Evolutionary conservation across 2,888 invertebrate genomes (phyloP), one percentile per base, ranked within the genome.

Genomic region (Cryptosula pallasiana): DNA sequence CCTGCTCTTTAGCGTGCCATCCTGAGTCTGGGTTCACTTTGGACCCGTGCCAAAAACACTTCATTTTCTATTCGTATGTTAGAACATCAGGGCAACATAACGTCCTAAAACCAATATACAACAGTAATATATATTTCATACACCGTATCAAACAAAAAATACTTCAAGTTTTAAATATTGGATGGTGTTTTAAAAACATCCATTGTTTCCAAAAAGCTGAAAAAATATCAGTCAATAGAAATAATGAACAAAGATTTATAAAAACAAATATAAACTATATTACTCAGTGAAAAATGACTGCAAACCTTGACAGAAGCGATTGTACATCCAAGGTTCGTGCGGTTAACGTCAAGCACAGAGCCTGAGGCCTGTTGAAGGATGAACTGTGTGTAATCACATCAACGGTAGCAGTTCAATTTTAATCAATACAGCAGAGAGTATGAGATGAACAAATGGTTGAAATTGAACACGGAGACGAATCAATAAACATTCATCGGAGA

Each of bases 1-100:
- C 63, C 63, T 63, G 5, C 27, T 63, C n/a, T 16, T 63, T 63
- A 13, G 63, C 34, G 13, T 63, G 63, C 63, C 63, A 63, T 63
- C 63, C 63, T 13, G 32, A 63, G 32, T 27, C 63, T 32, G 63
- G 32, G 27, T 63, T 27, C 3, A 5, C 29, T 32, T 2, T 5
- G 27, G 63, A 13, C 3, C 9, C 63, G 13, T 27, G 9, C 29
- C 63, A 63, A 57, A 5, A 25, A 45, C 45, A 45, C 9, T 45
- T 45, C 45, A 45, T 45, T 45, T 13, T 45, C 9, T 13, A 45
- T 20, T 45, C 45, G n/a, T n/a, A n/a, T n/a, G n/a, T n/a, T n/a
- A n/a, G n/a, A n/a, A n/a, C n/a, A n/a, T n/a, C n/a, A n/a, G n/a
- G n/a, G n/a, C n/a, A n/a, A n/a, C n/a, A n/a, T 45, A 45, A 45